A percentile compares a stretch with the other conserved stretches of the same genome.
phyloP scores from a whole-genome alignment of 1,140 invertebrate species.

The Medauroidea extradentata region DNA sequence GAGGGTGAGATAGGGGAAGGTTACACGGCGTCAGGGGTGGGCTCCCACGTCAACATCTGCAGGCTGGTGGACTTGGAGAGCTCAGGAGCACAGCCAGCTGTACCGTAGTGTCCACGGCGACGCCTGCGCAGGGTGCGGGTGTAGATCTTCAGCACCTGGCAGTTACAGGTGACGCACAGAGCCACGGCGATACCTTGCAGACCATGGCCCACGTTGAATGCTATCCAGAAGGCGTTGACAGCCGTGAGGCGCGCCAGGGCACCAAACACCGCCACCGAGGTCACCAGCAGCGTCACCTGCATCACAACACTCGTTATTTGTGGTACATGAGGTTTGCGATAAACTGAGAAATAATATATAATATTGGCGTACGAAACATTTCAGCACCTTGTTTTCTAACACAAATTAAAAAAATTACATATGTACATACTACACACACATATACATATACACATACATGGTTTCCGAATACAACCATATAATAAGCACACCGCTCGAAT shows the following conservation, averaged over 20 bases:
- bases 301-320: constrained; percentile 2
- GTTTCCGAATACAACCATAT: too few relatives aligned
- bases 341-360: too few relatives aligned
- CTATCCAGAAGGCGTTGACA: constrained; percentile 36
- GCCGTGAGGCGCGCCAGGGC: constrained; percentile 14
- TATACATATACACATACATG: too few relatives aligned
- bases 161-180: constrained; percentile 60
- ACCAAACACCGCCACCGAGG: constrained; percentile 11
- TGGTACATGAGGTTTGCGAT: constrained; percentile 14
- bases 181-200: constrained; percentile 57
- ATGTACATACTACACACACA: too few relatives aligned
- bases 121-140: constrained; percentile 27
- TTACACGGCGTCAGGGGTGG: constrained; percentile 48
- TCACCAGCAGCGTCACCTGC: constrained; percentile 42
- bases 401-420: too few relatives aligned
- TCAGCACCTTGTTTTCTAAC: too few relatives aligned
- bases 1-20: too few relatives aligned
- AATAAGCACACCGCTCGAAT: too few relatives aligned
- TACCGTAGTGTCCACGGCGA: constrained; percentile 31
- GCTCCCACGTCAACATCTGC: constrained; percentile 46
- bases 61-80: constrained; percentile 50
- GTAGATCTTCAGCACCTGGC: constrained; percentile 53
- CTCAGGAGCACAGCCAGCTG: constrained; percentile 41
- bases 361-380: too few relatives aligned
- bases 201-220: constrained; percentile 45